Conservation (phyloP, 2,888 invertebrate species). For the Dasysyrphus tricinctus region DNA sequence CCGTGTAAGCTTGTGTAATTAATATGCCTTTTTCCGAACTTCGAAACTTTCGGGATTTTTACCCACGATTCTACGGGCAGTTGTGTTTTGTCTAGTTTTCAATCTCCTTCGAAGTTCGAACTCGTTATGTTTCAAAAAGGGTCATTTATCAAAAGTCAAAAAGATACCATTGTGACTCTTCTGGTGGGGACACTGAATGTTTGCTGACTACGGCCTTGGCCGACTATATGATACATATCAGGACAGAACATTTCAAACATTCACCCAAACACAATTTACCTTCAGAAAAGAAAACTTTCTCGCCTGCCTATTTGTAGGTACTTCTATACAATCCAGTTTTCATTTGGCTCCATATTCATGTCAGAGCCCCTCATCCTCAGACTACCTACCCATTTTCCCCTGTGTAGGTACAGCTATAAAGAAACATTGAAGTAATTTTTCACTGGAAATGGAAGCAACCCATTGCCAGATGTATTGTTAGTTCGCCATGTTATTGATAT, state of each 20-base stretch:
- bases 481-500: constrained; percentile 74
- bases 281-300: constrained; percentile 48
- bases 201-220: neutral
- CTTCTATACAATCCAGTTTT: constrained; percentile 11
- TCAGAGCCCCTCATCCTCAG: neutral
- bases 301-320: constrained; percentile 28
- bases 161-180: no score
- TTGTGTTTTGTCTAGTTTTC: no score
- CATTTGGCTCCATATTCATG: constrained; percentile 22
- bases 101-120: no score
- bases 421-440: constrained; percentile 60
- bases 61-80: no score
- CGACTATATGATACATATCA: neutral
- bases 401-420: neutral
- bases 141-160: no score
- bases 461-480: constrained; percentile 72
- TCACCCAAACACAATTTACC: constrained; percentile 27
- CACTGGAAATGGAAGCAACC: constrained; percentile 65
- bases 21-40: no score
- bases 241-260: neutral
- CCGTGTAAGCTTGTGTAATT: no score
- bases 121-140: no score
- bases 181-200: no score
- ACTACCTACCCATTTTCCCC: neutral
- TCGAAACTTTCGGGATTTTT: no score